Evolutionary conservation across 2,888 invertebrate species (phyloP), one percentile per base, ranked within the genome.

Genomic region (Cremastinae sp.): DNA sequence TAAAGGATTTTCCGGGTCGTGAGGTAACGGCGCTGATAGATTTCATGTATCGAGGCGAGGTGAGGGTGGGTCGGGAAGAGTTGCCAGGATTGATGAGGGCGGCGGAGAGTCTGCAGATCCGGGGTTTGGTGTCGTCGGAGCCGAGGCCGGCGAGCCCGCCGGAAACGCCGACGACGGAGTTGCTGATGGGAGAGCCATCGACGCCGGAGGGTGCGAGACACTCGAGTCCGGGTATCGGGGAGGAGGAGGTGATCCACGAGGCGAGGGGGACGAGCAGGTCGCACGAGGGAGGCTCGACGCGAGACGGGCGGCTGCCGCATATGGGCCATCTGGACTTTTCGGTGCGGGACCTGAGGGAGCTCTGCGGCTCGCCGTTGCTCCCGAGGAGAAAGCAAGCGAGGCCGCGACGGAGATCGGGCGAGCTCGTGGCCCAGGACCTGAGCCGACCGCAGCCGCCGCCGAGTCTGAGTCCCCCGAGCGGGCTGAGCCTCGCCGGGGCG

Each of bases 1-100:
- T 97, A 78, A 97, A 97, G 90, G 97, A 97, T 91, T 96, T 96
- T 89, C 93, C 94, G 85, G 96, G 95, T 81, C 95, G 96, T 94
- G 96, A 97, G 85, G 94, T 97, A 78, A 95, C 96, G 85, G 96
- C 96, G 38, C 95, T 97, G 76, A 95, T 97, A 78, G 96, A 96
- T 90, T 97, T 97, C 87, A 97, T 97, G 96, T 97, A 97, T 91
- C 95, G 96, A 82, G 97, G 97, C 43, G 96, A 97, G 91, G 96
- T 97, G 83, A 95, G 95, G 81, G 96, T 97, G 62, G 94, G 94
- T 5, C 95, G 96, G 85, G 96, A 96, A 86, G 95, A 96, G 79
- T 91, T 97, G 22, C 94, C 95, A 70, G 94, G 94, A 9, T 92
- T 97, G 82, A 95, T 97, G 85, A 94, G 96, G 84, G 96, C 96